These are phyloP conservation scores for Pachliopta kotzebuea DNA, from an alignment of 2,888 invertebrate genomes.

Conservation along the genomic window DNA sequence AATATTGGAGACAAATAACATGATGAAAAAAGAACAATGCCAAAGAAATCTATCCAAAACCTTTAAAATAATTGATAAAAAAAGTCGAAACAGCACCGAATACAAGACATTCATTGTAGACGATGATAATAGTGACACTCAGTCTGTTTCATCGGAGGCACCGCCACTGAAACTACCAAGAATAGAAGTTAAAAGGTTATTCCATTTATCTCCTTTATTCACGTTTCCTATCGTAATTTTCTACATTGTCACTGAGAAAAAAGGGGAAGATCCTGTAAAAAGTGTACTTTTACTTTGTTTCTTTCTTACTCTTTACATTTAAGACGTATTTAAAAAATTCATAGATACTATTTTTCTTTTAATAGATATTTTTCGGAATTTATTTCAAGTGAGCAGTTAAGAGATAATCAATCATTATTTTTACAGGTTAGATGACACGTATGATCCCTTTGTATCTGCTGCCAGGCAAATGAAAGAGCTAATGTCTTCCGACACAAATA, in stretches of 20 bases:
- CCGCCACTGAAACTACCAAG: conserved; percentile 71
- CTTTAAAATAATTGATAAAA: conserved; percentile 56
- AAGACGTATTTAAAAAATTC: not conserved
- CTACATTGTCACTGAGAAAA: too few species aligned
- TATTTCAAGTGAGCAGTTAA: too few species aligned
- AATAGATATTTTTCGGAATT: not conserved
- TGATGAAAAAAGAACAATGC: conserved; percentile 43
- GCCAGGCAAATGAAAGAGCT: conserved; percentile 91
- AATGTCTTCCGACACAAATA: conserved; percentile 83
- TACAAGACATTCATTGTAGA: conserved; percentile 63
- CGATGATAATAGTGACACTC: conserved; percentile 55
- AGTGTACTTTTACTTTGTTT: not conserved
- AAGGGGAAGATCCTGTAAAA: not conserved
- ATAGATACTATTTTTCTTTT: not conserved
- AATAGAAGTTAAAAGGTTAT: conserved; percentile 67
- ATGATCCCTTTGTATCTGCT: conserved; percentile 89
- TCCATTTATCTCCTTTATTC: conserved; percentile 7
- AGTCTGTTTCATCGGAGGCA: conserved; percentile 57
- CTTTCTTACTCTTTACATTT: too few species aligned
- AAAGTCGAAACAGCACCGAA: conserved; percentile 51
- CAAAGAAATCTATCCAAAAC: conserved; percentile 54
- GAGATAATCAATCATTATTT: conserved; percentile 16
- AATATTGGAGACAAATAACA: conserved; percentile 58
- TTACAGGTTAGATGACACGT: conserved; percentile 79
- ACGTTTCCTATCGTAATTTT: not conserved